Evolutionary conservation across 2,888 invertebrate genomes (phyloP).

Genomic region (Melieria omissa): DNA sequence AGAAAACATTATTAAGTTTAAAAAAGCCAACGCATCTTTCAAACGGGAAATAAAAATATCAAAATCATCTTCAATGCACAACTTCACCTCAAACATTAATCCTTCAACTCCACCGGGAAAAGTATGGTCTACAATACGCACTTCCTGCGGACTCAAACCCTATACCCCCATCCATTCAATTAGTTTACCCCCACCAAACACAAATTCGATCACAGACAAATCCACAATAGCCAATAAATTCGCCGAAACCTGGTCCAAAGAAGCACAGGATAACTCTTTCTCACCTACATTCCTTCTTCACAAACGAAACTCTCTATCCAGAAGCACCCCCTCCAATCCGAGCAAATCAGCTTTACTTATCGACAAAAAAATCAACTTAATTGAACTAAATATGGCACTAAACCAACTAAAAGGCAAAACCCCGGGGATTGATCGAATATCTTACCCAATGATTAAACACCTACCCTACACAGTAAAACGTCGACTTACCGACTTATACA

Average conservation of each 20-base stretch:
- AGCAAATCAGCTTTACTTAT: not conserved
- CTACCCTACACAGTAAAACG: not conserved
- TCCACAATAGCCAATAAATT: not conserved
- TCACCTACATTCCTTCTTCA: no score
- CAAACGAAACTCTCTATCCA: not conserved
- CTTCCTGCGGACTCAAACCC: not conserved
- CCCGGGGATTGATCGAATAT: conserved; percentile 23
- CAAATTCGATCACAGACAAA: not conserved
- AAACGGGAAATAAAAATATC: conserved; percentile 18
- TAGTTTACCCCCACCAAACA: not conserved
- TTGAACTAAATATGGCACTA: not conserved
- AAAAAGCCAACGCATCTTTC: conserved; percentile 7
- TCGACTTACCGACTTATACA: conserved; percentile 14
- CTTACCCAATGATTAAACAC: conserved; percentile 25
- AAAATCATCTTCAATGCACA: conserved; percentile 11
- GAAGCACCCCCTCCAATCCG: not conserved
- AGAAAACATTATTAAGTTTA: conserved; percentile 14
- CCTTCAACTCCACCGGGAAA: conserved; percentile 1
- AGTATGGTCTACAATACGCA: not conserved
- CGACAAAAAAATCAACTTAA: conserved; percentile 7
- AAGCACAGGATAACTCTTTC: no score
- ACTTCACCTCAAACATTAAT: conserved; percentile 3
- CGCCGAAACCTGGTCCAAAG: not conserved
- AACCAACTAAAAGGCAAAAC: conserved; percentile 22
- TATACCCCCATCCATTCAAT: not conserved